Evolutionary conservation across 2,888 invertebrate genomes (phyloP).

Genomic region (Nematopogon swammerdamellus): DNA sequence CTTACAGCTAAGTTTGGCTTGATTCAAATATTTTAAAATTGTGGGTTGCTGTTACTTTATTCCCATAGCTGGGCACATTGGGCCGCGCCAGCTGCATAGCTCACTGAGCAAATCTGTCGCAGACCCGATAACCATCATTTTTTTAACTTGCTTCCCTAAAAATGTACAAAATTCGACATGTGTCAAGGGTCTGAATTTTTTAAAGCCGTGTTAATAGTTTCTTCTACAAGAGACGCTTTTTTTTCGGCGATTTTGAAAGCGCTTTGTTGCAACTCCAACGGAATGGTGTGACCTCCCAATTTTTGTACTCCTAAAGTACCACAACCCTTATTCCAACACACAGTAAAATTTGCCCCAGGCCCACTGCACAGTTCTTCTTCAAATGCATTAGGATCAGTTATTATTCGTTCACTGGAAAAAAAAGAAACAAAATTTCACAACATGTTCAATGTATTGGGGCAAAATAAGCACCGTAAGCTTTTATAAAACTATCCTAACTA

Average conservation of each 20-base stretch:
- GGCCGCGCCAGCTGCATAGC: too few species aligned
- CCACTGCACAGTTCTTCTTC: conserved; percentile 75
- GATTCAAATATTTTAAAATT: too few species aligned
- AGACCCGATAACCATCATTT: too few species aligned
- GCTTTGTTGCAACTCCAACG: conserved; percentile 51
- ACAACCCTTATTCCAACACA: conserved; percentile 60
- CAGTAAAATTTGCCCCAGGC: conserved; percentile 56
- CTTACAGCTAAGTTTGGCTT: too few species aligned
- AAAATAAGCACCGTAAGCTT: too few species aligned
- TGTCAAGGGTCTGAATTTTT: conserved; percentile 16
- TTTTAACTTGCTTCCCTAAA: neutral
- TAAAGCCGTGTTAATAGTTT: conserved; percentile 34
- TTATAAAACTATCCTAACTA: too few species aligned
- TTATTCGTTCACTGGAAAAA: conserved; percentile 58
- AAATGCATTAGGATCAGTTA: conserved; percentile 79
- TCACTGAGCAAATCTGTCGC: too few species aligned
- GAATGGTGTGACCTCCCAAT: conserved; percentile 68
- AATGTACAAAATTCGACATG: neutral
- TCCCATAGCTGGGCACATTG: too few species aligned
- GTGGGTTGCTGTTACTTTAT: too few species aligned
- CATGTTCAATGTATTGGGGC: too few species aligned
- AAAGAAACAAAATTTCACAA: too few species aligned
- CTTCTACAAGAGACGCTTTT: conserved; percentile 50
- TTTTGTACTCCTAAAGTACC: conserved; percentile 65
- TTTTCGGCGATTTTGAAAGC: conserved; percentile 60